Evolutionary conservation across 2,888 invertebrate species (phyloP), one percentile per base, ranked within the genome.

Genomic region (Quadroppia sp.): DNA sequence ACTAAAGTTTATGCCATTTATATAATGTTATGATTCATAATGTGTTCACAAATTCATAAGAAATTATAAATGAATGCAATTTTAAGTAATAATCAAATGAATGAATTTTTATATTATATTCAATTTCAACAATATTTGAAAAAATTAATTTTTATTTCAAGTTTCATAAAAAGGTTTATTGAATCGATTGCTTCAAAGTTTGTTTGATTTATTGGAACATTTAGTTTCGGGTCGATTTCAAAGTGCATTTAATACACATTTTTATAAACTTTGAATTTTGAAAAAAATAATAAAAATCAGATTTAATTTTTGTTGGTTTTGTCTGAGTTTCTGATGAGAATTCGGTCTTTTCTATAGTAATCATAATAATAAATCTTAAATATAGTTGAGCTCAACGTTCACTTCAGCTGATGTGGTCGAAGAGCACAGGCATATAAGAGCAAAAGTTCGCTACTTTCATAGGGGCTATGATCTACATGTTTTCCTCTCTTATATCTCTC

Each of bases 391-490:
- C 30, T 56, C 9, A 23, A 30, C 17, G n/a, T n/a, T 53, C 13
- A 53, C 6, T 25, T 20, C 6, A 59, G 30, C n/a, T 48, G 48
- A 48, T 7, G 7, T 48, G 48, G 53, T 25, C 13, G 23, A 23
- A 50, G 50, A 50, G 50, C 15, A 23, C 20, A n/a, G n/a, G n/a
- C n/a, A n/a, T n/a, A n/a, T n/a, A 20, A 30, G 36, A 64, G 25
- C 13, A 9, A 30, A 11, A 2, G 1, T 61, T 32, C 3, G 17
- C 32, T 32, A 30, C 32, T 32, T 61, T 61, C 15, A 61, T 61
- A 56, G 61, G 61, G 61, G 61, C 61, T 61, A 61, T 61, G 61
- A 61, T 61, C 17, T 15, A 32, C 32, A 61, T 32, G 61, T 61
- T 6, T 30, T 61, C 32, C n/a, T 61, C 20, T 11, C 32, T 32